These are phyloP conservation scores for Autographa gamma DNA, from an alignment of 2,888 invertebrate species.

Conservation along the genomic window DNA sequence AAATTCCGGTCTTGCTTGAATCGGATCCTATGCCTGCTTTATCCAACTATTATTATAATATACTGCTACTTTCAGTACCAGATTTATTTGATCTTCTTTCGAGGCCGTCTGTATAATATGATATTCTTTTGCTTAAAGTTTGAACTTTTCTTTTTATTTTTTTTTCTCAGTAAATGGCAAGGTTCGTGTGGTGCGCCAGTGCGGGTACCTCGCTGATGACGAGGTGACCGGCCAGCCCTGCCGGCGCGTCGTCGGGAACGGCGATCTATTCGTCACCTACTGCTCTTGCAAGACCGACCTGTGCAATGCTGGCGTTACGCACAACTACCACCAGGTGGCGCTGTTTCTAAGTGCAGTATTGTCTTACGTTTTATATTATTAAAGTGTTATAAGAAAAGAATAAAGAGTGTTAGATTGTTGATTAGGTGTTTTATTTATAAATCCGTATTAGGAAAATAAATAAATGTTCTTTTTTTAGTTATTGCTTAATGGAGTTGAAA, in stretches of 20 bases:
- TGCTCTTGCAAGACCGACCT: conserved; percentile 94
- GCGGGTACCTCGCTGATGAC: conserved; percentile 93
- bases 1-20: no score
- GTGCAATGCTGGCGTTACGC: conserved; percentile 90
- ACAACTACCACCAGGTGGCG: conserved; percentile 60
- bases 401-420: conserved; percentile 32
- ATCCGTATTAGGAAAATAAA: no score
- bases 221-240: conserved; percentile 88
- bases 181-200: conserved; percentile 93
- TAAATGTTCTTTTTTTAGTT: no score
- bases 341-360: conserved; percentile 50
- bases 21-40: no score
- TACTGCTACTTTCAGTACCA: no score
- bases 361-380: conserved; percentile 31
- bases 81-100: no score
- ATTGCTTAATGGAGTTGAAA: no score
- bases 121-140: no score
- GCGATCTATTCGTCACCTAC: conserved; percentile 91
- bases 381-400: conserved; percentile 26
- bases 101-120: no score
- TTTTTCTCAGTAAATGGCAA: conserved; percentile 92
- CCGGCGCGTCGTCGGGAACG: conserved; percentile 92
- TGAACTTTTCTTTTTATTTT: conserved; percentile 19
- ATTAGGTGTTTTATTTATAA: neutral
- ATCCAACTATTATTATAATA: no score